phyloP scores from a whole-genome alignment of 2,113 vertebrate genomes.

The Myrmecophaga tridactyla region DNA sequence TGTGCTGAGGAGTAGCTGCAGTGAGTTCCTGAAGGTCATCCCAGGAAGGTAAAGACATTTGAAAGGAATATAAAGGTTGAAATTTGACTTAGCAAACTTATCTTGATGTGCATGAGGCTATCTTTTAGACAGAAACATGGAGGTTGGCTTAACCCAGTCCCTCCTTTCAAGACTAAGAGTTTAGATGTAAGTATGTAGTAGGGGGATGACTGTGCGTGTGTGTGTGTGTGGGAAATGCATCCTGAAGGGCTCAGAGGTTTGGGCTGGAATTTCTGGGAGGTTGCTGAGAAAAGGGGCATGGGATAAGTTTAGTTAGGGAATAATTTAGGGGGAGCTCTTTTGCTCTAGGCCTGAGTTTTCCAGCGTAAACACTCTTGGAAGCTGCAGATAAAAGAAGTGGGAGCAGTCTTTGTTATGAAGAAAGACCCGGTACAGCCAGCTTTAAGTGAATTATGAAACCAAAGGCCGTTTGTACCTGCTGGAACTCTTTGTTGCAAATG shows the following conservation, averaged over 20 bases:
- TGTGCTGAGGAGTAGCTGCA: not conserved
- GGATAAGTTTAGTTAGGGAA: not conserved
- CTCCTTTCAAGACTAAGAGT: not conserved
- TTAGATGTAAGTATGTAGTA: not conserved
- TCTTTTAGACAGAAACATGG: not conserved
- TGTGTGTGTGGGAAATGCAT: too few species aligned
- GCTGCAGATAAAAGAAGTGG: not conserved
- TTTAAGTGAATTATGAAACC: not conserved
- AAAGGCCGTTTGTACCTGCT: not conserved
- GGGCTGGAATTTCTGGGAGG: not conserved
- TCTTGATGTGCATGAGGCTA: not conserved
- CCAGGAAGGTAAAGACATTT: not conserved
- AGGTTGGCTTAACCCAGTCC: not conserved
- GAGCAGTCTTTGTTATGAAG: not conserved
- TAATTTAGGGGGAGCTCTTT: not conserved
- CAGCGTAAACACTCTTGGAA: not conserved
- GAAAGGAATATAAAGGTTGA: constrained; percentile 26
- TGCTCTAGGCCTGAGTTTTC: not conserved
- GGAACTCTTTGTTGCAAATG: not conserved
- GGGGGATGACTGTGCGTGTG: too few species aligned
- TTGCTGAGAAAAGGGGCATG: not conserved
- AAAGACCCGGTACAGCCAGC: not conserved
- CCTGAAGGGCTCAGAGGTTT: not conserved
- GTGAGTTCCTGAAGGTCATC: not conserved
- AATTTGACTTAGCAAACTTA: not conserved